Base-by-base conservation (phyloP, 2,113 vertebrate genomes). In the Nothocercus julius region DNA sequence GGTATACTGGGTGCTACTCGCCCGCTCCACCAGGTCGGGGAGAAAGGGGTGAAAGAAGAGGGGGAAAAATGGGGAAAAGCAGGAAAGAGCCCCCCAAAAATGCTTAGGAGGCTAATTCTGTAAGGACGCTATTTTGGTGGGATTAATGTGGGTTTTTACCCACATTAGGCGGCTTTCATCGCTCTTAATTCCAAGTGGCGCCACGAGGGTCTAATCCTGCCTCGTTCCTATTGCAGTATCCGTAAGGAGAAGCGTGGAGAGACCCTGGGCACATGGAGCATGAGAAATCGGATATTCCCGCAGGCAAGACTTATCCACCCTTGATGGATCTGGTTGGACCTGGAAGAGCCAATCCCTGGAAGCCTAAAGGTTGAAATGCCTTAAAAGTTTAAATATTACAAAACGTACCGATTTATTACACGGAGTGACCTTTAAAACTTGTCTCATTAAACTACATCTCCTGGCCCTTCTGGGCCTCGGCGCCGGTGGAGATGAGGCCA, bases 371-470 rank as follows among this genome's bases (percentile, higher is more conserved):
- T 96, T 95, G 95, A 96, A 96, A 97, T 95, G 95, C 93, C 96
- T 96, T 87, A 69, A 72, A 96, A 97, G 94, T 95, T 97, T 94
- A 94, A 97, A 95, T 93, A 97, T 94, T 92, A 94, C 28, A 95
- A 97, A 95, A 93, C 49, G 75, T 79, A 56, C n/a, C 87, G 94
- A 93, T 97, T 97, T 97, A 97, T 96, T 97, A 97, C 93, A 91
- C 53, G 36, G 90, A 78, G 72, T 96, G 96, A 97, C 97, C 97
- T 97, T 97, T 97, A 97, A 96, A 95, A 96, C 94, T 89, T 97
- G 97, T 96, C 97, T 97, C 96, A 96, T 97, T 96, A 96, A 95
- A 95, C 90, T 93, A 95, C 94, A 87, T 96, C 96, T 97, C 49
- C 93, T 92, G 93, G 85, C 90, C 94, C 96, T 97, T 97, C 95